phyloP scores from a whole-genome alignment of 1,140 invertebrate genomes.

The Mizuhopecten yessoensis region DNA sequence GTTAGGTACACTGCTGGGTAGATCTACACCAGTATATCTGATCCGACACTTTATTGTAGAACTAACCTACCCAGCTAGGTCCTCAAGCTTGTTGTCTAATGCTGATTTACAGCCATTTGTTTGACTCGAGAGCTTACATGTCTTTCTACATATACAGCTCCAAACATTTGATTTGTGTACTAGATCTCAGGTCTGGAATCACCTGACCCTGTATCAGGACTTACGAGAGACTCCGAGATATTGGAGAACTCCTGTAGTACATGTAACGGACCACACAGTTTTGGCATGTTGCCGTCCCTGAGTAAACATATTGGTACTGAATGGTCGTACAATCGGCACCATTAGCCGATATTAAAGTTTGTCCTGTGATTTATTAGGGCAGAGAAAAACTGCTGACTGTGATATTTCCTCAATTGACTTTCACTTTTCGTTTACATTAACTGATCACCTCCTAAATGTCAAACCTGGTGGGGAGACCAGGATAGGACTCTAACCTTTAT shows the following conservation, averaged over 20 bases:
- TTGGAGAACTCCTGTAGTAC: neutral
- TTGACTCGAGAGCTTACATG: neutral
- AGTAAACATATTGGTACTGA: neutral
- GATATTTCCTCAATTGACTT: neutral
- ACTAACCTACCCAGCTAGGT: neutral
- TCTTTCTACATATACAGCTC: neutral
- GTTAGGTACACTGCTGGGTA: neutral
- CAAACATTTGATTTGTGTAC: slow-evolving; percentile 17
- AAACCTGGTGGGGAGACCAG: neutral
- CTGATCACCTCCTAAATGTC: neutral
- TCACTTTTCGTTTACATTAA: neutral
- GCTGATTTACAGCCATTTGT: slow-evolving; percentile 18
- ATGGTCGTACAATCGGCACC: neutral
- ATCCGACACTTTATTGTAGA: neutral
- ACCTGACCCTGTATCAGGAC: neutral
- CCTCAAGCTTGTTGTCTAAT: neutral
- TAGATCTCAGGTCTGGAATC: neutral
- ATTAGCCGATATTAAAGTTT: neutral
- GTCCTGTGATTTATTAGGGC: neutral
- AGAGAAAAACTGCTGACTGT: neutral
- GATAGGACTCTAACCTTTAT: neutral
- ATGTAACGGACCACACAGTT: neutral
- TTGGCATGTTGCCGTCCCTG: neutral
- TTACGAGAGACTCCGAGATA: neutral
- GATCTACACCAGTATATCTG: too few species aligned